Base-by-base conservation (phyloP, 2,113 vertebrate species). In the Cebus imitator region DNA sequence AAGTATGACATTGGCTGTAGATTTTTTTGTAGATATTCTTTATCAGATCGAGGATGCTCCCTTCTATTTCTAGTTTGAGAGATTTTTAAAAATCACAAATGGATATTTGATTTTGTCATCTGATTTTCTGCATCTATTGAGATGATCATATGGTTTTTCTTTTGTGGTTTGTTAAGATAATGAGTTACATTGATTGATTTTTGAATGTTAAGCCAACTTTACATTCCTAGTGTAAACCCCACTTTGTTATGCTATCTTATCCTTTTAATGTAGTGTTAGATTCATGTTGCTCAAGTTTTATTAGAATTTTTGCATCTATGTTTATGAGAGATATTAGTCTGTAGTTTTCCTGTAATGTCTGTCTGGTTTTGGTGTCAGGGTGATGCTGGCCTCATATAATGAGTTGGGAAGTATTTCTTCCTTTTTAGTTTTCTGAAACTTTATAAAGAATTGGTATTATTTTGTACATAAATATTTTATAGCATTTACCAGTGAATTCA, bases 401-500 rank as follows among this genome's bases (percentile, higher is more conserved):
- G 58, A 90, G 35, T 61, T 90, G 16, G 68, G 23, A 90, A 37
- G 45, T 92, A 72, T 57, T 64, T 50, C 18, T 37, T 70, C 18
- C 14, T 82, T 72, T 94, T 75, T 32, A 50, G 23, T 66, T 79
- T 90, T 90, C 35, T 96, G 37, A 83, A 68, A 66, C 16, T 92
- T 96, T 82, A 57, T 90, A 23, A 37, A 92, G 58, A 78, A 61
- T 55, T 94, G 40, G 23, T 64, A 80, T 82, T 82, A 27, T 91
- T 92, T 90, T 55, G 64, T 52, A 21, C 18, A 73, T 82, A 87
- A 93, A 66, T 95, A 52, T 95, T 93, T 79, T 70, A n/a, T 75
- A 72, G 37, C 37, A 45, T 83, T 95, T 45, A 93, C 50, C 14
- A 79, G 58, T 72, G 81, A 83, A 87, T 61, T 40, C 37, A 66